Evolutionary conservation across 2,888 invertebrate genomes (phyloP).

Genomic region (Brachypterus glaber): DNA sequence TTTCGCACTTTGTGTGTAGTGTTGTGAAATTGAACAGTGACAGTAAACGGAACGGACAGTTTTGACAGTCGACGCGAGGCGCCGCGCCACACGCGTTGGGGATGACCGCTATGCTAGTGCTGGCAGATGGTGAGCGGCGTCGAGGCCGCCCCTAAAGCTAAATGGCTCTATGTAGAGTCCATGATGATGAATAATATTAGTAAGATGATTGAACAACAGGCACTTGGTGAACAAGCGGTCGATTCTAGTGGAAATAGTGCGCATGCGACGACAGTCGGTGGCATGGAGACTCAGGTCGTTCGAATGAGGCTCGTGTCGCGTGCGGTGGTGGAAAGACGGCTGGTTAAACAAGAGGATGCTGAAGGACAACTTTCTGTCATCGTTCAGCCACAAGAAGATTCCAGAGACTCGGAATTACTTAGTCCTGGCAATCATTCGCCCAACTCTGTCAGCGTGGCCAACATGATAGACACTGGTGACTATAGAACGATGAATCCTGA

Average conservation of each 20-base stretch:
- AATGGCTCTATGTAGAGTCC: conserved; percentile 24
- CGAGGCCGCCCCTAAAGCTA: conserved; percentile 15
- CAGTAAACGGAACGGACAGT: no score
- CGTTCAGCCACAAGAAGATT: conserved; percentile 50
- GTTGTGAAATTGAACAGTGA: conserved; percentile 2
- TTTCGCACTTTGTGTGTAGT: no score
- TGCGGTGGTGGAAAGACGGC: conserved; percentile 39
- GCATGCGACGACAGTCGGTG: conserved; percentile 37
- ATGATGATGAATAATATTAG: conserved; percentile 50
- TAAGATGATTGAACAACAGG: conserved; percentile 51
- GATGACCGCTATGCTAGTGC: conserved; percentile 17
- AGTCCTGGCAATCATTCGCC: conserved; percentile 51
- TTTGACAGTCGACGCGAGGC: no score
- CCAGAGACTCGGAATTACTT: conserved; percentile 49
- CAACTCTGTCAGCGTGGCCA: conserved; percentile 55
- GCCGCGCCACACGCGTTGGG: no score
- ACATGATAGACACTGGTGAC: conserved; percentile 66
- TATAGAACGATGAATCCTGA: conserved; percentile 65
- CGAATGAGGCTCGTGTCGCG: conserved; percentile 42
- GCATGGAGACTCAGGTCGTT: conserved; percentile 40
- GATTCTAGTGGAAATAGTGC: conserved; percentile 41
- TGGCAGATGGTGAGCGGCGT: conserved; percentile 21
- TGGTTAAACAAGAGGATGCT: conserved; percentile 40
- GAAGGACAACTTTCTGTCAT: conserved; percentile 48
- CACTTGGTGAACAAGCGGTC: conserved; percentile 45